Evolutionary conservation across 2,797 vertebrate species (phyloP), one percentile per base, ranked within the genome.

Genomic region (Acridotheres tristis): DNA sequence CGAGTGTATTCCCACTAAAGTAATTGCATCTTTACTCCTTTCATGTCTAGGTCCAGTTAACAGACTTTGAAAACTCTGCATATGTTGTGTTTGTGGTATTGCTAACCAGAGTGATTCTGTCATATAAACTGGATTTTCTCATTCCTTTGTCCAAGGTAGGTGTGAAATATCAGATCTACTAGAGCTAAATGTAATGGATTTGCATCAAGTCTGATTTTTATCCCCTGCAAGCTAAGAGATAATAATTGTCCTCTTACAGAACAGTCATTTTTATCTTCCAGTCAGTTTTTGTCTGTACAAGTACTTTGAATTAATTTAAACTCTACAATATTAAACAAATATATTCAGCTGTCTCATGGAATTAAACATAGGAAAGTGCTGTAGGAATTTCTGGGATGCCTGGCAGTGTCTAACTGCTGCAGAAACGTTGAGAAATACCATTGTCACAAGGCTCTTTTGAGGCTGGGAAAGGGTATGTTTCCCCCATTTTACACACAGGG

Each of bases 81-180:
- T 99, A 99, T 27, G 99, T 99, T 90, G 99, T 99, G n/a, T 99
- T 99, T 51, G 99, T 99, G 51, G 99, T 99, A 32, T 97, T 99
- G 92, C 98, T 99, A 40, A 99, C 99, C 63, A 98, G 99, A 97
- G 99, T 99, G 77, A 99, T 99, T 97, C 97, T 99, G 65, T 99
- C 99, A 8, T 99, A 99, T 95, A 99, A 99, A 93, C 96, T 99
- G 96, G 99, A 99, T 97, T 99, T 99, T 96, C 98, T 99, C 51
- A 99, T 99, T 92, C 99, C 99, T 5, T 95, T 99, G 93, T 99
- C 99, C 67, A 99, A 99, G 99, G 99, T 99, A 89, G 88, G 95
- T 78, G 16, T 69, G 25, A 21, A 90, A 77, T 48, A 38, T 72
- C 25, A 57, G 45, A 45, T 63, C 54, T 68, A 0, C 40, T 74